Percentiles rank a stretch among this genome's conserved stretches.
Evolutionary conservation across 2,888 invertebrate genomes (phyloP).

Genomic region (Imbricaverruca yamaguchii): DNA sequence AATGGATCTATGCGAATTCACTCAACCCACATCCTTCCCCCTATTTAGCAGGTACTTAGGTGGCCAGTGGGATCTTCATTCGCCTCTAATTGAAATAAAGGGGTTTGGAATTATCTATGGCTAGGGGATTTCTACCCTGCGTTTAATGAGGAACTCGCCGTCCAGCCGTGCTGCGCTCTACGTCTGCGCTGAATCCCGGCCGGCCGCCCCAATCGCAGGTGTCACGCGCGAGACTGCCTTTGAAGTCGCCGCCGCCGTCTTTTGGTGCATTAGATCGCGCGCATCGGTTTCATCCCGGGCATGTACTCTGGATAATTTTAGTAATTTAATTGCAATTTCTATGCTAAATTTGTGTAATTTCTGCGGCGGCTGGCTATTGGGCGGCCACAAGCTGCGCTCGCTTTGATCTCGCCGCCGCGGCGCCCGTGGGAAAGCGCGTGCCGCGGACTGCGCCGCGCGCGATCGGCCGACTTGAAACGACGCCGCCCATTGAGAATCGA

Average conservation of each 20-base stretch:
- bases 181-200: not conserved
- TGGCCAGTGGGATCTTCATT: not conserved
- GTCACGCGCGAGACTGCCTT: constrained; percentile 31
- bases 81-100: constrained; percentile 8
- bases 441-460: not conserved
- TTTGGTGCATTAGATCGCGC: not conserved
- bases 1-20: too few species aligned
- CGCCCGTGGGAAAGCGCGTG: constrained; percentile 16
- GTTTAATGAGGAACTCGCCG: constrained; percentile 5
- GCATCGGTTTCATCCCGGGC: constrained; percentile 6
- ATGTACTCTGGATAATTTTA: constrained; percentile 2
- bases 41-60: not conserved
- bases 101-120: not conserved
- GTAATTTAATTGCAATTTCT: constrained; percentile 21
- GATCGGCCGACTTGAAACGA: not conserved
- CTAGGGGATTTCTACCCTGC: not conserved
- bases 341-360: constrained; percentile 21
- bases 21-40: not conserved
- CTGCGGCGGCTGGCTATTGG: not conserved
- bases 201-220: constrained; percentile 11
- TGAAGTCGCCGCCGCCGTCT: constrained; percentile 35
- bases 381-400: not conserved
- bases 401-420: constrained; percentile 17
- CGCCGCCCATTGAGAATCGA: not conserved
- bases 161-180: not conserved